Evolutionary conservation across 2,113 vertebrate genomes (phyloP), one percentile per base, ranked within the genome.

Genomic region (Halichoeres trimaculatus): DNA sequence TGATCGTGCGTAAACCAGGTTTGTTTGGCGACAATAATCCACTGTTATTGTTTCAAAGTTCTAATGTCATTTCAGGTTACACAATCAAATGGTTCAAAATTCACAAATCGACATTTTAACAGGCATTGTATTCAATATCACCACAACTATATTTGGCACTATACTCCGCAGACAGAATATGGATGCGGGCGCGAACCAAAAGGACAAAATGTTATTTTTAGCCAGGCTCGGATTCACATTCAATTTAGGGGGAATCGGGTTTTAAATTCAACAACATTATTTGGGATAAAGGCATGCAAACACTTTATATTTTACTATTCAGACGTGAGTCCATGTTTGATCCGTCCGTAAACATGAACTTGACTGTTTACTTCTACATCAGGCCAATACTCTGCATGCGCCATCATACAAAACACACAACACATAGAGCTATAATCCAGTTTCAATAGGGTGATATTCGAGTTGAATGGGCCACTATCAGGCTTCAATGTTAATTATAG

Each of bases 271-370:
- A 74, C 17, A 51, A 70, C 11, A 83, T 14, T 19, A 61, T 47
- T 55, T 53, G 60, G 48, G 40, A 61, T 56, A 76, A n/a, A 66
- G 47, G 41, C 87, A 91, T 90, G 86, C 85, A 81, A 35, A 53
- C 36, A 70, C 48, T 58, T 55, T 60, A 45, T 60, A 60, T 57
- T 64, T 57, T 10, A 5, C 12, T 63, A 62, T 20, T 48, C 3
- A n/a, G 24, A 69, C 16, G 54, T 70, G 14, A 12, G 4, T 56
- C 24, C 23, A 66, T 23, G 20, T 58, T 78, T 65, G 13, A 59
- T 58, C 36, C 43, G n/a, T 56, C 58, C 69, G 40, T 86, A 85
- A 86, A 89, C 81, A 68, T 88, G 86, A 91, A 91, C 85, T 90
- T 89, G 87, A 91, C 78, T 74, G 70, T 53, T 65, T 70, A 56